phyloP scores from a whole-genome alignment of 2,797 vertebrate genomes.

The Syncerus caffer region DNA sequence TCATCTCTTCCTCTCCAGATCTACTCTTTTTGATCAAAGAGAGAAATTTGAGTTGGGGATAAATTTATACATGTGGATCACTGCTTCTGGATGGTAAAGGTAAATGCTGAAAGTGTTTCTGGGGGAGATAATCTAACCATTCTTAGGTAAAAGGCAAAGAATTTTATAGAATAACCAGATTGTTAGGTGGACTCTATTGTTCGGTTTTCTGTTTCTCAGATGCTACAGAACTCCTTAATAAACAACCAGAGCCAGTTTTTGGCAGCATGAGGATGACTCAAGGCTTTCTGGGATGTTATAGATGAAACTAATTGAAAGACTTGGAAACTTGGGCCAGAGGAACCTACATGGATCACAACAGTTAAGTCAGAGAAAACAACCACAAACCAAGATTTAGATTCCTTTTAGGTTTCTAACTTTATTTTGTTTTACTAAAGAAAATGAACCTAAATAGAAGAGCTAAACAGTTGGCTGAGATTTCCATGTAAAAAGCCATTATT shows the following conservation, averaged over 20 bases:
- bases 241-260: conserved; percentile 88
- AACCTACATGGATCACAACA: conserved; percentile 85
- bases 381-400: neutral
- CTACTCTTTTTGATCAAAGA: neutral
- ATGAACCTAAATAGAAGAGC: neutral
- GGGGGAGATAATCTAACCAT: neutral
- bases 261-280: conserved; percentile 85
- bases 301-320: conserved; percentile 90
- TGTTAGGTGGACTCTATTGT: neutral
- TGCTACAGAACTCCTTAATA: conserved; percentile 73
- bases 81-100: neutral
- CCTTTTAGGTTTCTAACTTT: neutral
- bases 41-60: neutral
- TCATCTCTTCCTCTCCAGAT: neutral
- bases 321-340: conserved; percentile 92
- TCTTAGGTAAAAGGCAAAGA: neutral
- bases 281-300: conserved; percentile 88
- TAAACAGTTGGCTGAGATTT: neutral
- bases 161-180: neutral
- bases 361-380: conserved; percentile 82
- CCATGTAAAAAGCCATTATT: neutral
- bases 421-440: conserved; percentile 5
- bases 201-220: neutral
- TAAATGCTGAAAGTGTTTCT: neutral
- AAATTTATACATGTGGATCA: neutral